A percentile compares a stretch with the other conserved stretches of the same genome.
Conservation (phyloP, 2,797 vertebrate species). For the Chloroceryle amazona region DNA sequence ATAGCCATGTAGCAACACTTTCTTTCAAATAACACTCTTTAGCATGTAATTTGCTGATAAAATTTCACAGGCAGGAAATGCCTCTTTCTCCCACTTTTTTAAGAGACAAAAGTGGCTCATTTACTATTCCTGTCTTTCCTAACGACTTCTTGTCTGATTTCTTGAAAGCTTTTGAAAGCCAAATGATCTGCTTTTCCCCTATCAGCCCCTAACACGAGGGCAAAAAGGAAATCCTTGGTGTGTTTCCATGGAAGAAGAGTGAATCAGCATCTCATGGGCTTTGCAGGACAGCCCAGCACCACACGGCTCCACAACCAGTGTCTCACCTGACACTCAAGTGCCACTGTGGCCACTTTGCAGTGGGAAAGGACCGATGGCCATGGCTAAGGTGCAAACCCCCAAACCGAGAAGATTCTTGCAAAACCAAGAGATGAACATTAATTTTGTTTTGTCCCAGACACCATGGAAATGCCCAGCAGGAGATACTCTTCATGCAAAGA, state of each 20-base stretch:
- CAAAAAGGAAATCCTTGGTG: background rate
- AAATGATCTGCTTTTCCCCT: background rate
- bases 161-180: background rate
- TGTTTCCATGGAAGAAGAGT: background rate
- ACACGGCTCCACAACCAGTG: fast-evolving
- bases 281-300: background rate
- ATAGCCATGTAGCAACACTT: background rate
- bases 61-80: conserved; percentile 4
- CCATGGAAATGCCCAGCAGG: background rate
- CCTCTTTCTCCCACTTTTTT: background rate
- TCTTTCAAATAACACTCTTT: background rate
- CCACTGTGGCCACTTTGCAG: background rate
- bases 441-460: background rate
- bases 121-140: background rate
- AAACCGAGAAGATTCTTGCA: background rate
- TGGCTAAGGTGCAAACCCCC: background rate
- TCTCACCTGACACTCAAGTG: background rate
- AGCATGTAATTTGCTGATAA: background rate
- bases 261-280: background rate
- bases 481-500: background rate
- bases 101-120: background rate
- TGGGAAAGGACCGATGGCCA: background rate
- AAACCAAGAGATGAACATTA: background rate
- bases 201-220: background rate
- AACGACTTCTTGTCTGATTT: background rate